Evolutionary conservation across 2,797 vertebrate genomes (phyloP), one percentile per base, ranked within the genome.

Genomic region (Echiichthys vipera): DNA sequence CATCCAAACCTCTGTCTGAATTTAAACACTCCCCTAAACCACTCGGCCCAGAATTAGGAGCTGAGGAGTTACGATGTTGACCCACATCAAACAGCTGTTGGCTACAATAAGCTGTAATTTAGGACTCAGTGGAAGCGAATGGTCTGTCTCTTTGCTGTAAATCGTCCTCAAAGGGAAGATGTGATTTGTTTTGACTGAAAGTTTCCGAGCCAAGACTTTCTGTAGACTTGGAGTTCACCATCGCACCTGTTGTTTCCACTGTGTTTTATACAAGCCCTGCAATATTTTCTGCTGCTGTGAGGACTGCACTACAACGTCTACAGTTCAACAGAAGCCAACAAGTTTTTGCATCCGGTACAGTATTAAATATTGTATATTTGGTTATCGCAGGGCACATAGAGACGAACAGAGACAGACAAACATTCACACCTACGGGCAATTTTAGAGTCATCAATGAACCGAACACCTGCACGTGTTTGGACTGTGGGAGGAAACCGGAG

Each of bases 51-150:
- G 67, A 81, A 2, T 65, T n/a, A 51, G 32, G 6, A 13, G 13
- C 43, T 7, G 62, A 9, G 55, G 65, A 83, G n/a, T 81, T 84
- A 81, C 66, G 2, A 57, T 66, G 3, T 1, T 50, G 78, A 68
- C 27, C 51, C 40, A 24, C 4, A 64, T 80, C 4, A 77, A 64
- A 78, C 83, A 30, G 80, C 71, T 20, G 66, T 7, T 34, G 42
- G 46, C 30, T n/a, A n/a, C 47, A 7, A 58, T 1, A 2, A 36
- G 49, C 42, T 39, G 18, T 70, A 2, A 80, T 74, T 87, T 53
- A 81, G 17, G 2, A 4, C 51, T 65, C 53, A 6, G 64, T 22
- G 5, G 66, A 0, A 13, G 32, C 65, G 69, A 51, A 51, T 18
- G 18, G 14, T 22, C 36, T 18, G 37, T 29, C 45, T 49, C 34